Evolutionary conservation across 2,113 vertebrate species (phyloP).

Genomic region (Mobula birostris): DNA sequence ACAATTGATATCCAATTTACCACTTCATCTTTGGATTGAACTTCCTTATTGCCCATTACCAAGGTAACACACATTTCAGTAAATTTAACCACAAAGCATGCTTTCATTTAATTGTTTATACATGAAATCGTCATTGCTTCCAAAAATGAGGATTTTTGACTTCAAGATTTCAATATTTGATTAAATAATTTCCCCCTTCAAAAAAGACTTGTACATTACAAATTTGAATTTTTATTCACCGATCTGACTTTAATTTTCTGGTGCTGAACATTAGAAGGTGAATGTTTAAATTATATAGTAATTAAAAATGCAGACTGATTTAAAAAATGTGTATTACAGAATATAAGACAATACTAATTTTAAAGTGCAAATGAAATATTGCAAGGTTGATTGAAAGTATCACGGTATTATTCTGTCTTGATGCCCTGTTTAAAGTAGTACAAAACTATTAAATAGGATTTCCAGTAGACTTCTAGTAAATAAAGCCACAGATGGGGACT

Average conservation of each 20-base stretch:
- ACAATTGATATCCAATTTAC: constrained; percentile 9
- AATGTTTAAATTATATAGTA: constrained; percentile 1
- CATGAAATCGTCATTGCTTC: neutral
- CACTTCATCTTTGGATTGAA: neutral
- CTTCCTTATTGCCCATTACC: neutral
- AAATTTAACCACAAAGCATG: neutral
- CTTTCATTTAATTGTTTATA: neutral
- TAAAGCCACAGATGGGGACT: constrained; percentile 5
- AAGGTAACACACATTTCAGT: neutral
- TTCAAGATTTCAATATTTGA: neutral
- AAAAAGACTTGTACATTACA: neutral
- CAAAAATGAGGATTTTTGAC: neutral
- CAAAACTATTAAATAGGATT: neutral
- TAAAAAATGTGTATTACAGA: neutral
- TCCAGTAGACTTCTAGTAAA: neutral
- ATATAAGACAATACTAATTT: neutral
- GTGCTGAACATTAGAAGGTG: neutral
- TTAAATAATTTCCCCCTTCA: neutral
- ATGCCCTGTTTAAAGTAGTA: neutral
- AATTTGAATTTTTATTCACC: neutral
- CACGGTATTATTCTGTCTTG: neutral
- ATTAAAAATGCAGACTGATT: neutral
- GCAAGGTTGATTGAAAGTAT: neutral
- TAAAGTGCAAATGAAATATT: neutral
- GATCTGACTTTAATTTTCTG: neutral